Conservation (phyloP, 2,797 vertebrate genomes). For the Sebastes ruberrimus region DNA sequence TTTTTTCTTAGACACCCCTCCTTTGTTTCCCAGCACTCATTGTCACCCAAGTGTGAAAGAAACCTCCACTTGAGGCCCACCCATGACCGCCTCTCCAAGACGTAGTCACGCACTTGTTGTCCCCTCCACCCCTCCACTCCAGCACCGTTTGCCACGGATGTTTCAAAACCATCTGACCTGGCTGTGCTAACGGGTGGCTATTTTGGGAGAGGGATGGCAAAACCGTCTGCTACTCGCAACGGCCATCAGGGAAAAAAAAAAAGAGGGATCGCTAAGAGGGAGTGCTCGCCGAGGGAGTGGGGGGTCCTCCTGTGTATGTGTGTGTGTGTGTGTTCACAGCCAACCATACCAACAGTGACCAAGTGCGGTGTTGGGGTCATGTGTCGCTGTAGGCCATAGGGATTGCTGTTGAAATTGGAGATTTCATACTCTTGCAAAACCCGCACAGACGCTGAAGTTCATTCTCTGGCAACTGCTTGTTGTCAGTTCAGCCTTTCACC, state of each 20-base stretch:
- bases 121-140: slow-evolving; percentile 49
- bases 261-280: slow-evolving; percentile 43
- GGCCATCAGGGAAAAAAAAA: slow-evolving; percentile 46
- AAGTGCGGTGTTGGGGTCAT: slow-evolving; percentile 43
- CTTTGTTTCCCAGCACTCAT: slow-evolving; percentile 52
- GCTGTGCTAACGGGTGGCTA: slow-evolving; percentile 75
- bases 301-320: slow-evolving; percentile 27
- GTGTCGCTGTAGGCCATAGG: slow-evolving; percentile 50
- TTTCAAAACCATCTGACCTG: slow-evolving; percentile 84
- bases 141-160: slow-evolving; percentile 72
- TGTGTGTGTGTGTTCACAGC: slow-evolving; percentile 18
- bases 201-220: slow-evolving; percentile 80
- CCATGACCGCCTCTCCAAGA: slow-evolving; percentile 43
- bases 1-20: slow-evolving; percentile 22
- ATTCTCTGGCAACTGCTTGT: slow-evolving; percentile 15
- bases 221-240: slow-evolving; percentile 75
- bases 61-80: slow-evolving; percentile 58
- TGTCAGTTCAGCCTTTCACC: slow-evolving; percentile 45
- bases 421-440: slow-evolving; percentile 71
- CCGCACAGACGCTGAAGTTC: slow-evolving; percentile 35
- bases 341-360: slow-evolving; percentile 32
- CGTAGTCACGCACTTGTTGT: slow-evolving; percentile 33
- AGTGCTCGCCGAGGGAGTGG: slow-evolving; percentile 1
- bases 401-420: slow-evolving; percentile 68
- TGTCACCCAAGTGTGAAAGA: slow-evolving; percentile 70